phyloP scores from a whole-genome alignment of 1,140 invertebrate species.

The Microplitis mediator region DNA sequence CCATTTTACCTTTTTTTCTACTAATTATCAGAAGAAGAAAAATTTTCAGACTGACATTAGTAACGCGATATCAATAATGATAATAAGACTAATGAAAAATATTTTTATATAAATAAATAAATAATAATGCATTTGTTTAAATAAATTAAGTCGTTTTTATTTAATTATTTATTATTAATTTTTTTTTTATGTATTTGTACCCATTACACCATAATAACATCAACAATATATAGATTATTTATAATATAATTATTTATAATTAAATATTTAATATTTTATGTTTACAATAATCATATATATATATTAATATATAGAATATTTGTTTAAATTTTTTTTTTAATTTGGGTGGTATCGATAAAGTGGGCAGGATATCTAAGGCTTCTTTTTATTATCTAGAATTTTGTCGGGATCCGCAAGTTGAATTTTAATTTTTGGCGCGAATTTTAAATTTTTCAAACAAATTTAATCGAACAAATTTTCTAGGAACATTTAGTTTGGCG shows the following conservation, averaged over 20 bases:
- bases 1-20: too few relatives aligned
- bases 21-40: too few relatives aligned
- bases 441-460: too few relatives aligned
- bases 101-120: not conserved
- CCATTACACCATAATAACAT: constrained; percentile 58
- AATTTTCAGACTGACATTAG: too few relatives aligned
- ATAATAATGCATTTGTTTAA: not conserved
- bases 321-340: not conserved
- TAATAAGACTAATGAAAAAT: too few relatives aligned
- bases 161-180: constrained; percentile 39
- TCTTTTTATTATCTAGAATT: not conserved
- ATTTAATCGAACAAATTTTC: too few relatives aligned
- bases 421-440: too few relatives aligned
- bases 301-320: constrained; percentile 39
- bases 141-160: not conserved
- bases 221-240: constrained; percentile 55
- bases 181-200: constrained; percentile 57
- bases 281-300: constrained; percentile 39
- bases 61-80: too few relatives aligned
- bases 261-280: constrained; percentile 24
- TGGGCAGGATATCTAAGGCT: not conserved
- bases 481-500: too few relatives aligned
- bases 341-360: not conserved
- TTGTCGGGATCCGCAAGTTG: too few relatives aligned
- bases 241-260: constrained; percentile 22